Evolutionary conservation across 1,140 invertebrate genomes (phyloP), one percentile per base, ranked within the genome.

Genomic region (Heliconius congener): DNA sequence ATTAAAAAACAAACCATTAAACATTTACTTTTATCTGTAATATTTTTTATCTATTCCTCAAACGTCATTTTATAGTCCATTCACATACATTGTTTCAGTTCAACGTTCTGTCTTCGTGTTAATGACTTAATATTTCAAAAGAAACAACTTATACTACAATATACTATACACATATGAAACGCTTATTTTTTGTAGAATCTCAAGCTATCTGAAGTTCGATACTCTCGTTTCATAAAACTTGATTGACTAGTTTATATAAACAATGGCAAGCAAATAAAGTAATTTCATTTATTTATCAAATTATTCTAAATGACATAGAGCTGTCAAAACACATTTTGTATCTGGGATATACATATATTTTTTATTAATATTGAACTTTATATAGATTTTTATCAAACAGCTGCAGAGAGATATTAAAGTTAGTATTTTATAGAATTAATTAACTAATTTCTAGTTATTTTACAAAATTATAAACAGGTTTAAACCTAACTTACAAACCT

Each of bases 61-160:
- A 66, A 66, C 60, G 60, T 66, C 27, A 66, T 37, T 74, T 74
- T 55, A 74, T 74, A 30, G 50, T 74, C 30, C 16, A 57, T 57
- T 74, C 55, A 74, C 50, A 34, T 52, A 74, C 52, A 74, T 30
- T 57, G 73, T 74, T 42, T 55, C 73, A 74, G 73, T 74, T 74
- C 73, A 74, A 34, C 50, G 73, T 34, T 30, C 73, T 52, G 46
- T 16, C 39, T 55, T 52, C 46, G 46, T 55, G 74, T 75, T 60
- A 75, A 75, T 66, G 74, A 75, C 60, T 60, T 75, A 66, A 27
- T 66, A 66, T 66, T 60, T 66, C 11, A 30, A 66, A 66, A 60
- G 18, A 52, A 66, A 66, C 60, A 39, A 23, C 18, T 39, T 60
- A 60, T 74, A 52, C 60, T 60, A 57, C 23, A 57, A 57, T 57